These are phyloP conservation scores for Julus scandinavius DNA, from an alignment of 2,888 invertebrate genomes.

Conservation along the genomic window DNA sequence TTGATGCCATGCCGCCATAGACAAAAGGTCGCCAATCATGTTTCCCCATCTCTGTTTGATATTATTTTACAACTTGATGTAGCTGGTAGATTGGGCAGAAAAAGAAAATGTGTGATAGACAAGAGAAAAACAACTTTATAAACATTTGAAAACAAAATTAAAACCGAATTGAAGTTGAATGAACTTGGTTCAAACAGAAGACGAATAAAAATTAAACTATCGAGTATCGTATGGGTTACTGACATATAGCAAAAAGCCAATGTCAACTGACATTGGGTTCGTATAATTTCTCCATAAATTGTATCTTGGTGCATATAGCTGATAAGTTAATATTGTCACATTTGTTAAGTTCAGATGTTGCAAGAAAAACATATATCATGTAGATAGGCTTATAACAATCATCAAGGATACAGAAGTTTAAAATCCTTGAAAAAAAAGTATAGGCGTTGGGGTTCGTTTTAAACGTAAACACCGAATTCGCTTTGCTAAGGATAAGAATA, in stretches of 20 bases:
- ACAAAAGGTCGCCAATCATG: constrained; percentile 90
- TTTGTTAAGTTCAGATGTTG: no score
- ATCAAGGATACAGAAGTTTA: constrained; percentile 27
- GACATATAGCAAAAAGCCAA: not conserved
- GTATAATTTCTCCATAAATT: no score
- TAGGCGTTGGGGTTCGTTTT: not conserved
- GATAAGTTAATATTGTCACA: no score
- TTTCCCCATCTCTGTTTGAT: constrained; percentile 44
- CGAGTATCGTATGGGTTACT: not conserved
- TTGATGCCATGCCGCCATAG: constrained; percentile 93
- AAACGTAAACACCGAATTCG: not conserved
- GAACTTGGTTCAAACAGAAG: not conserved
- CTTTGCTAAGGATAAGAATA: not conserved
- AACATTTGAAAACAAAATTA: not conserved
- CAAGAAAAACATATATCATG: not conserved
- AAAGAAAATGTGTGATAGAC: not conserved
- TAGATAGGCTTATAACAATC: not conserved
- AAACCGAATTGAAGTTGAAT: not conserved
- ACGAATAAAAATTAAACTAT: not conserved
- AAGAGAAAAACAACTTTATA: not conserved
- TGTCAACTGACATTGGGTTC: not conserved
- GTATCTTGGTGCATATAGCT: no score
- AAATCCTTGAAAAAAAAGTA: not conserved
- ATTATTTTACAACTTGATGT: not conserved
- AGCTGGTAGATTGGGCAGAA: not conserved